phyloP scores from a whole-genome alignment of 2,113 vertebrate genomes.

The Alethe diademata region DNA sequence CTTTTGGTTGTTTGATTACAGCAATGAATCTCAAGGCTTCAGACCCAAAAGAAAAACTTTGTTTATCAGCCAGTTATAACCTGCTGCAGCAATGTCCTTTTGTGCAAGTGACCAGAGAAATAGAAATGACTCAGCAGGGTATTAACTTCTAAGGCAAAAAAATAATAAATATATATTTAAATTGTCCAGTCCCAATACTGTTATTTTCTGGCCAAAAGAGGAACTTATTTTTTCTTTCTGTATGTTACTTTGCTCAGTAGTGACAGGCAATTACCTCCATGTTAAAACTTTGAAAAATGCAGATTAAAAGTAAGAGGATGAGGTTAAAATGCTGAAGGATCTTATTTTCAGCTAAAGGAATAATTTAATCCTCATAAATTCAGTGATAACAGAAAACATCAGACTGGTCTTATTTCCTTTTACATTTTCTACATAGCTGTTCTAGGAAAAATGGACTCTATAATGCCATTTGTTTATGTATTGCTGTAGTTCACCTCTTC shows the following conservation, averaged over 20 bases:
- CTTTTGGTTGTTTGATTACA: background rate
- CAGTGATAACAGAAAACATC: background rate
- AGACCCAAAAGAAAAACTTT: background rate
- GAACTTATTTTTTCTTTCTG: background rate
- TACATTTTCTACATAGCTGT: background rate
- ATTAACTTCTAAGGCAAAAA: background rate
- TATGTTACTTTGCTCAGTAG: background rate
- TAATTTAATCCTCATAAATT: background rate
- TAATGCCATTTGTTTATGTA: background rate
- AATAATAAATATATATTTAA: background rate
- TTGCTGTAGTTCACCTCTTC: background rate
- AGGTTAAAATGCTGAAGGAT: background rate
- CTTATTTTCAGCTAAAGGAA: background rate
- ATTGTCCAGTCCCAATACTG: background rate
- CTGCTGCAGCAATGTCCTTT: background rate
- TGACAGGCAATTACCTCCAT: background rate
- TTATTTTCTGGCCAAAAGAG: background rate
- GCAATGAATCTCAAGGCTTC: background rate
- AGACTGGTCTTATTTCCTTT: background rate
- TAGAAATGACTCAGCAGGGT: background rate
- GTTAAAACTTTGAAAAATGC: background rate
- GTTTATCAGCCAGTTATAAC: background rate
- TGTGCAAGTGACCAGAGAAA: background rate
- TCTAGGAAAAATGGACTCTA: background rate
- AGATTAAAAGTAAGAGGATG: background rate